A percentile compares a stretch with the other conserved stretches of the same genome.
Evolutionary conservation across 2,113 vertebrate genomes (phyloP).

Genomic region (Opisthocomus hoazin): DNA sequence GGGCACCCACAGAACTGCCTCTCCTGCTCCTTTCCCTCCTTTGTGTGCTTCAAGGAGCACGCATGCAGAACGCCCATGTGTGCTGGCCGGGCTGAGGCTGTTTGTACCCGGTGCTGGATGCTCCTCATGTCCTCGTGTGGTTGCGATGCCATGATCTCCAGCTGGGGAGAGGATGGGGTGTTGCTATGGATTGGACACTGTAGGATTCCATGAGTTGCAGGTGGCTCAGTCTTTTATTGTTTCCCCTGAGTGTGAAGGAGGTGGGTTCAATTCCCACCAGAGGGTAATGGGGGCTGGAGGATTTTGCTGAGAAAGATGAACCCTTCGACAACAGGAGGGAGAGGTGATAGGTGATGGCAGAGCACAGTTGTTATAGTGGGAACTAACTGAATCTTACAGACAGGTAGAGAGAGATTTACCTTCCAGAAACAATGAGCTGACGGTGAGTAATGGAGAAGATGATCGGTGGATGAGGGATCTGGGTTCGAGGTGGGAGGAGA

Average conservation of each 20-base stretch:
- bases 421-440: neutral
- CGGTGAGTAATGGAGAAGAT: neutral
- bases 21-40: neutral
- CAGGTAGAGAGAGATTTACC: neutral
- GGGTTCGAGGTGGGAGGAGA: neutral
- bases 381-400: neutral
- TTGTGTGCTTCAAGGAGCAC: neutral
- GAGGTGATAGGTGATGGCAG: neutral
- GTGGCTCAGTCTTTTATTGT: neutral
- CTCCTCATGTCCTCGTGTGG: rapidly evolving
- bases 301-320: neutral
- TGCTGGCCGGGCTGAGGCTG: rapidly evolving
- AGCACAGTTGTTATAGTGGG: neutral
- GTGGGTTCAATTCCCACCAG: neutral
- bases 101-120: rapidly evolving
- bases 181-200: neutral
- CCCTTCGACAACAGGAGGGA: neutral
- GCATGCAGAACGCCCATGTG: neutral
- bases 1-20: neutral
- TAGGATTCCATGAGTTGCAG: neutral
- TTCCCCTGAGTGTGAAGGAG: neutral
- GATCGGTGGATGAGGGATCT: neutral
- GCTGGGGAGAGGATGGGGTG: neutral
- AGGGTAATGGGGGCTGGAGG: neutral
- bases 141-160: neutral